phyloP scores from a whole-genome alignment of 2,113 vertebrate species.

The Rhabdomys dilectus region DNA sequence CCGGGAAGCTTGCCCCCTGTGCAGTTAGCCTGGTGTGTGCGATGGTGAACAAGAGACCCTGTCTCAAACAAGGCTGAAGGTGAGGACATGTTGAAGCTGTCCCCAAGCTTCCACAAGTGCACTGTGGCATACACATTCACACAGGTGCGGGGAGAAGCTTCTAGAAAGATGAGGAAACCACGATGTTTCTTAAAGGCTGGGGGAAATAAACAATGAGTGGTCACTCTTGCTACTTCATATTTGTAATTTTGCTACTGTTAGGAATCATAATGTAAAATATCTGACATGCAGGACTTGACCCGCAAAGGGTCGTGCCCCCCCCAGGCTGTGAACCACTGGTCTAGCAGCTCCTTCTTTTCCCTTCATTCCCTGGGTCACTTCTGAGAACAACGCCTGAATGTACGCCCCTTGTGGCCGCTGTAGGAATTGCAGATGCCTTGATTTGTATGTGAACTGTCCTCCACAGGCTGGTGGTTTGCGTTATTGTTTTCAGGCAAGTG shows the following conservation, averaged over 20 bases:
- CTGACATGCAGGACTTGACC: not conserved
- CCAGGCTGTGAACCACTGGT: not conserved
- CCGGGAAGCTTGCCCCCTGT: not conserved
- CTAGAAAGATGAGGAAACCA: not conserved
- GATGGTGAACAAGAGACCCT: not conserved
- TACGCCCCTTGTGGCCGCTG: not conserved
- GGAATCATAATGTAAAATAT: not conserved
- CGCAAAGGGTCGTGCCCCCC: too few species aligned
- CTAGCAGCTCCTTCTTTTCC: not conserved
- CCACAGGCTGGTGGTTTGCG: not conserved
- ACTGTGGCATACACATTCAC: not conserved
- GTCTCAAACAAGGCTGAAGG: not conserved
- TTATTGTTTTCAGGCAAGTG: not conserved
- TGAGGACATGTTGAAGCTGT: not conserved
- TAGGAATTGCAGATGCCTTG: not conserved
- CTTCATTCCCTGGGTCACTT: not conserved
- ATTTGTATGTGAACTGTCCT: not conserved
- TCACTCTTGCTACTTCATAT: not conserved
- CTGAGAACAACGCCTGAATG: not conserved
- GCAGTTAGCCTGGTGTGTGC: not conserved
- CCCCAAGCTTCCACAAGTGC: too few species aligned
- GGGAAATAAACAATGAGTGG: too few species aligned
- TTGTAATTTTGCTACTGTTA: not conserved
- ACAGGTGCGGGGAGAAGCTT: not conserved
- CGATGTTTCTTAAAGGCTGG: not conserved